These are phyloP conservation scores for Argentina silus DNA, from an alignment of 2,797 vertebrate species.

Conservation along the genomic window DNA sequence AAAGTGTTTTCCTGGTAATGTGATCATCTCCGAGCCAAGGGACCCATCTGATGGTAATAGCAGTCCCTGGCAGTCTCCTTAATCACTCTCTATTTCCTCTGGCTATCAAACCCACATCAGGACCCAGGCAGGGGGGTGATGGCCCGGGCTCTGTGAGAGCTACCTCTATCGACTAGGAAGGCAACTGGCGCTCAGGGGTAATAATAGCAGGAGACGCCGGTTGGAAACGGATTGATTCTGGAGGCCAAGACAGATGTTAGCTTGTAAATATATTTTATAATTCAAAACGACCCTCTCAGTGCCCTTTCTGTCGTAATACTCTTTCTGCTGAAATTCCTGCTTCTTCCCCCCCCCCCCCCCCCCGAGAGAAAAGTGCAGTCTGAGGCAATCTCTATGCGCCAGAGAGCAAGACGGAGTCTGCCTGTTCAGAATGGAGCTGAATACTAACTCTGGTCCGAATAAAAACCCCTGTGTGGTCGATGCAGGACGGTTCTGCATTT, in stretches of 20 bases:
- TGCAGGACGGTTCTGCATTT: neutral
- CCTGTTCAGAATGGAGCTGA: slow-evolving; percentile 6
- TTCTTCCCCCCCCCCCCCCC: neutral
- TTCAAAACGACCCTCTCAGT: slow-evolving; percentile 3
- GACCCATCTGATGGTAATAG: slow-evolving; percentile 59
- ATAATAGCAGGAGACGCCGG: slow-evolving; percentile 44
- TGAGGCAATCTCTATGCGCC: slow-evolving; percentile 1
- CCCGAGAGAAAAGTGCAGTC: slow-evolving; percentile 2
- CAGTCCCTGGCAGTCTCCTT: slow-evolving; percentile 61
- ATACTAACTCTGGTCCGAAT: slow-evolving; percentile 8
- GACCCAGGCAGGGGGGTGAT: slow-evolving; percentile 60
- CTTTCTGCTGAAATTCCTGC: slow-evolving; percentile 24
- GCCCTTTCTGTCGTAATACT: neutral
- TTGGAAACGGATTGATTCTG: slow-evolving; percentile 28
- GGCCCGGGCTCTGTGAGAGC: slow-evolving; percentile 45
- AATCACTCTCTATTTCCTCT: slow-evolving; percentile 69
- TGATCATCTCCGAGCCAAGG: slow-evolving; percentile 54
- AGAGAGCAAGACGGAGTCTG: neutral
- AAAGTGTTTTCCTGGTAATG: slow-evolving; percentile 53
- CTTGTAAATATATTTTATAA: neutral
- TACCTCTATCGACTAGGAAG: slow-evolving; percentile 51
- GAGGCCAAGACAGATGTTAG: slow-evolving; percentile 15
- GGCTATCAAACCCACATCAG: slow-evolving; percentile 59
- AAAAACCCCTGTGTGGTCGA: neutral
- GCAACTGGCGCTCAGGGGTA: slow-evolving; percentile 43